phyloP scores from a whole-genome alignment of 2,113 vertebrate genomes.

The Protomyctophum bolini region DNA sequence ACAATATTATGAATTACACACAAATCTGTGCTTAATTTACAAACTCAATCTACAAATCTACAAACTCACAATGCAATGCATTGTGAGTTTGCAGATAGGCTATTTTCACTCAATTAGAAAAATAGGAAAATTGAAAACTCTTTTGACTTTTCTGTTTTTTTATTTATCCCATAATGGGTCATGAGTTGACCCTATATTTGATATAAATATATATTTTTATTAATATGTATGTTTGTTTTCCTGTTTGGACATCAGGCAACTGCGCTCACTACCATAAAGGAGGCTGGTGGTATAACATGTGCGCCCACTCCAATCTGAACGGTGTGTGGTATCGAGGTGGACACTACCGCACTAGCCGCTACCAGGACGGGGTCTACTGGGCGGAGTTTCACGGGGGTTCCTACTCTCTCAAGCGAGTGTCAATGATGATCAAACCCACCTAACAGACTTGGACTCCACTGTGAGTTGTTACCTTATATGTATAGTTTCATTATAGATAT shows the following conservation, averaged over 20 bases:
- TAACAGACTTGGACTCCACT: constrained; percentile 23
- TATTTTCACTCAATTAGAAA: no score
- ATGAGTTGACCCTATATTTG: no score
- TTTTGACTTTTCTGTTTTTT: no score
- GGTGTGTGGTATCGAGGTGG: constrained; percentile 90
- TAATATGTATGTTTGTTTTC: neutral
- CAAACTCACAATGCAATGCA: no score
- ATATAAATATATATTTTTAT: neutral
- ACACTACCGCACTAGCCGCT: constrained; percentile 86
- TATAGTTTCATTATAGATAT: no score
- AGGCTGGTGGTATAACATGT: constrained; percentile 94
- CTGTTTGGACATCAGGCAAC: constrained; percentile 78
- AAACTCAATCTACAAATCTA: no score
- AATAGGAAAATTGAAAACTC: no score
- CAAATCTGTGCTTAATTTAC: no score
- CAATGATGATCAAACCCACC: constrained; percentile 86
- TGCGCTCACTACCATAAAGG: constrained; percentile 92
- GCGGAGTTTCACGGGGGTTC: constrained; percentile 88
- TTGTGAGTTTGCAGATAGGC: no score
- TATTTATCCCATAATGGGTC: no score
- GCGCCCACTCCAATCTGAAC: constrained; percentile 91
- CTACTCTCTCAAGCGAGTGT: constrained; percentile 86
- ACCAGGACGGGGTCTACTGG: constrained; percentile 93
- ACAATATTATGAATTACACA: no score
- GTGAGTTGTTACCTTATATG: no score